Evolutionary conservation across 2,888 invertebrate genomes (phyloP), one percentile per base, ranked within the genome.

Genomic region (Sinopyrophorus schimmeli): DNA sequence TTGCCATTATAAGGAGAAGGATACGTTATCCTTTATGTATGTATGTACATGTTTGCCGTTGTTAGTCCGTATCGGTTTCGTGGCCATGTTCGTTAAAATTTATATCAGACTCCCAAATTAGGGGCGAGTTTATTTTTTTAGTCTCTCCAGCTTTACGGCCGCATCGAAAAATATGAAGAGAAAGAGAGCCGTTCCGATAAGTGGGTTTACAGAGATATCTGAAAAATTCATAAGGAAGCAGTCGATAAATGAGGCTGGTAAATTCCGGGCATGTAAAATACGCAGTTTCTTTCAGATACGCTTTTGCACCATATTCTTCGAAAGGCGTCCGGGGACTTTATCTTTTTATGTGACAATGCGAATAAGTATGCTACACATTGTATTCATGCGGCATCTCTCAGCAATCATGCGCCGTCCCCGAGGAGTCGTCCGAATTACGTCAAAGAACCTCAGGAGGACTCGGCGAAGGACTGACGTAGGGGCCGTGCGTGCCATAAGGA

Each of bases 341-440:
- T 54, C 50, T 62, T 66, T 66, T 66, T 62, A 64, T 65, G 66
- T 67, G 62, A 67, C 68, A 67, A 64, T 66, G 56, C 64, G 59
- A 62, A 60, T 65, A 66, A 67, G 67, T 66, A 61, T 61, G 62
- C 64, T 65, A 60, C 64, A 60, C 62, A 60, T 60, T 61, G 70
- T 69, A 71, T 70, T 70, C 71, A 68, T 62, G 64, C 61, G 64
- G 68, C 69, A 68, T 70, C 69, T 69, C 68, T 59, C 66, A 65
- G 67, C 71, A 70, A 71, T 72, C 71, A 70, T 71, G 69, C 62
- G 63, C 60, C 60, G 61, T 64, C 72, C 65, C 59, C 52, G 46
- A 70, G 69, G 72, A 70, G 57, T 62, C 55, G 61, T 65, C 65
- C 64, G 70, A 70, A 71, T 71, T 71, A 71, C 72, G 70, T 69